Percentiles rank a stretch among this genome's conserved stretches.
Evolutionary conservation across 2,888 invertebrate species (phyloP).

Genomic region (Horisme vitalbata): DNA sequence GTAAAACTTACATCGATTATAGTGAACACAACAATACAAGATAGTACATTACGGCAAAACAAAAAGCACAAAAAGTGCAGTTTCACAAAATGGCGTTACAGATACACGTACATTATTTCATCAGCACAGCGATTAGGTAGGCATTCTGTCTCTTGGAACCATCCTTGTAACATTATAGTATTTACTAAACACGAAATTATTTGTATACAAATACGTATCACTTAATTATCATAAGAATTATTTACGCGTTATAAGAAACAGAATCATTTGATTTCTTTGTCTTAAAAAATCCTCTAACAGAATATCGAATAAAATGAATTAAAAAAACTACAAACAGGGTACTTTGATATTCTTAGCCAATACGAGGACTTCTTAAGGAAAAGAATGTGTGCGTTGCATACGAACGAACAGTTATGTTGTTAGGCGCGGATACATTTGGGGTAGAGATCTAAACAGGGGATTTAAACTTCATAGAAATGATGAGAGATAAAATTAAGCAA

Average conservation of each 20-base stretch:
- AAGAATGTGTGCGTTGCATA: conserved; percentile 37
- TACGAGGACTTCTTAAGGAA: conserved; percentile 38
- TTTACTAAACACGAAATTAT: conserved; percentile 2
- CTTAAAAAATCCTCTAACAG: conserved; percentile 21
- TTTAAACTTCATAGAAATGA: not conserved
- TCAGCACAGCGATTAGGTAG: conserved; percentile 1
- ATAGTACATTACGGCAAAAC: conserved; percentile 6
- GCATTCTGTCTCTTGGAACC: conserved; percentile 18
- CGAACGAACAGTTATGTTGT: conserved; percentile 35
- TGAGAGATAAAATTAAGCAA: too few species aligned
- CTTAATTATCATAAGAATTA: conserved; percentile 26
- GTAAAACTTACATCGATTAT: not conserved
- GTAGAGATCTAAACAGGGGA: conserved; percentile 19
- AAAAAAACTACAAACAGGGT: too few species aligned
- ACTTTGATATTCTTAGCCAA: not conserved
- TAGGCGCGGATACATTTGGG: conserved; percentile 26
- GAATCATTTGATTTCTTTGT: conserved; percentile 15
- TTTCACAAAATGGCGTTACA: conserved; percentile 10
- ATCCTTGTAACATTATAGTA: conserved; percentile 15
- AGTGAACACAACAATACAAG: not conserved
- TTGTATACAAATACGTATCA: conserved; percentile 21
- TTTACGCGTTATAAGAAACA: conserved; percentile 25
- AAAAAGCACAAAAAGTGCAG: conserved; percentile 14
- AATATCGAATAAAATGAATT: not conserved
- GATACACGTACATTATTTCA: conserved; percentile 13